Conservation (phyloP, 2,888 invertebrate species). For the Drosophila formosana region DNA sequence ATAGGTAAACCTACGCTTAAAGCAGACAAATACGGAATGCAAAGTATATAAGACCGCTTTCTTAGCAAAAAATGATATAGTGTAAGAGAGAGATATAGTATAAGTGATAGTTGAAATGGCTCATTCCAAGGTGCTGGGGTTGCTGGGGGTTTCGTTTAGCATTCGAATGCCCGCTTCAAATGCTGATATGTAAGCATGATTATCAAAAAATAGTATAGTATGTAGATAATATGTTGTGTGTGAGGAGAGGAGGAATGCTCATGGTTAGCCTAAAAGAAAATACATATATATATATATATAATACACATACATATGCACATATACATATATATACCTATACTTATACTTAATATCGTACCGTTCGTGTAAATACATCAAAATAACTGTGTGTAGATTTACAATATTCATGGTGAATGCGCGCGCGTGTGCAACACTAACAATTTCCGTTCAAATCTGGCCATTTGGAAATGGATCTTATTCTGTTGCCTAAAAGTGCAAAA, state of each 20-base stretch:
- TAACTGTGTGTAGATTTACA: constrained; percentile 49
- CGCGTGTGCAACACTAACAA: constrained; percentile 46
- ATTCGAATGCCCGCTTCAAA: constrained; percentile 69
- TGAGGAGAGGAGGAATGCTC: constrained; percentile 27
- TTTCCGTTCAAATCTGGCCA: constrained; percentile 47
- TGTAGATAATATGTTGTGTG: constrained; percentile 7
- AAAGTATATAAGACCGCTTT: constrained; percentile 49
- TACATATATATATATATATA: constrained; percentile 33
- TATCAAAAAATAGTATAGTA: constrained; percentile 67
- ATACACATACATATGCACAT: constrained; percentile 45
- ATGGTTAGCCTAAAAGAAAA: constrained; percentile 55
- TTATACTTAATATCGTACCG: constrained; percentile 55
- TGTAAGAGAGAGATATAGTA: constrained; percentile 5
- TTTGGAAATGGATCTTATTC: constrained; percentile 35
- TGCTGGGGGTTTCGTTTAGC: constrained; percentile 46
- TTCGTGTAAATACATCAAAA: constrained; percentile 51
- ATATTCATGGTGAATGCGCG: constrained; percentile 39
- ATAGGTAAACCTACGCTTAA: constrained; percentile 18
- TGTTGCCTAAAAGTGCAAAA: constrained; percentile 60
- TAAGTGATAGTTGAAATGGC: constrained; percentile 30
- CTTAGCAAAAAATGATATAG: constrained; percentile 43
- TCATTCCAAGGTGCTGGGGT: constrained; percentile 38
- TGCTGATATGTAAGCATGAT: constrained; percentile 81
- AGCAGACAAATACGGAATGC: constrained; percentile 29
- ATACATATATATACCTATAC: constrained; percentile 33